Conservation (phyloP, 1,140 invertebrate genomes). For the Brachionus koreanus region DNA sequence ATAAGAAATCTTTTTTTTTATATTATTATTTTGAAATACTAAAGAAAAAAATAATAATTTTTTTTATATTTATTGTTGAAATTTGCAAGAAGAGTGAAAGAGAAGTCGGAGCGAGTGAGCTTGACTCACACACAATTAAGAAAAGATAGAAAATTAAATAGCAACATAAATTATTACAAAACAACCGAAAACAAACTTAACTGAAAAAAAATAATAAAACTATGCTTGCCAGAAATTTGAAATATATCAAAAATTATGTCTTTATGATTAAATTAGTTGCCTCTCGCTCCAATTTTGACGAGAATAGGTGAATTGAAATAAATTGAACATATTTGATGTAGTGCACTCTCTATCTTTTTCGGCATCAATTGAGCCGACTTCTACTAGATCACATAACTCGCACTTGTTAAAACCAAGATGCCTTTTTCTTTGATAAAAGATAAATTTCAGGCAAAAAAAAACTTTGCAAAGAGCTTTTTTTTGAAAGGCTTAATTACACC, state of each 20-base stretch:
- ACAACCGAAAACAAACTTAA: conserved; percentile 18
- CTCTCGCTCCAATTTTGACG: not conserved
- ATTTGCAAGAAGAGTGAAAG: not conserved
- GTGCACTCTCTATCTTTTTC: not conserved
- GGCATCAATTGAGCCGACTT: not conserved
- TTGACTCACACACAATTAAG: not conserved
- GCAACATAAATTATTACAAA: conserved; percentile 41
- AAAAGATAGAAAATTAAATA: conserved; percentile 41
- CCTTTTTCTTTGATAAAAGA: not conserved
- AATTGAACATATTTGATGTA: not conserved
- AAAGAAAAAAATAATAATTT: conserved; percentile 9
- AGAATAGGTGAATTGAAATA: not conserved
- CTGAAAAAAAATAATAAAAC: conserved; percentile 1
- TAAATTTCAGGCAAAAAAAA: not conserved
- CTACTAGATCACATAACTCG: not conserved
- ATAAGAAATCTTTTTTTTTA: not conserved
- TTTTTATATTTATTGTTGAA: conserved; percentile 25
- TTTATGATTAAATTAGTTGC: not conserved
- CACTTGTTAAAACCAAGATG: not conserved
- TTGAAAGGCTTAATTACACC: not conserved
- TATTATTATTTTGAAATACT: conserved; percentile 37
- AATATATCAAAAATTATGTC: conserved; percentile 27
- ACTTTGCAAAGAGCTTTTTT: not conserved
- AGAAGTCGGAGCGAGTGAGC: conserved; percentile 18
- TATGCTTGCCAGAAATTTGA: not conserved